Evolutionary conservation across 2,797 vertebrate species (phyloP).

Genomic region (Glossophaga mutica): DNA sequence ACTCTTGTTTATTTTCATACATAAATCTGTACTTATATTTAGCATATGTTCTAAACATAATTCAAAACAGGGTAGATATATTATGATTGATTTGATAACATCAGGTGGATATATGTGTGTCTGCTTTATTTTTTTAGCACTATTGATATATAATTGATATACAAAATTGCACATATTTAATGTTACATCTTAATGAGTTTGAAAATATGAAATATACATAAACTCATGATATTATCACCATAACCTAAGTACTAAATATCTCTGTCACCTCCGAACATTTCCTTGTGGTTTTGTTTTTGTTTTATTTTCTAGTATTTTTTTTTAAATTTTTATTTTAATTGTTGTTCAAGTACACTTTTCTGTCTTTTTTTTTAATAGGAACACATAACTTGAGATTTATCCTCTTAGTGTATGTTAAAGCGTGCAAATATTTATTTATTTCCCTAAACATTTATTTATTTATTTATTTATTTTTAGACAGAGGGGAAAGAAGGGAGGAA

Average conservation of each 20-base stretch:
- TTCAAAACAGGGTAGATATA: background rate
- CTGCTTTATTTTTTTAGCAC: background rate
- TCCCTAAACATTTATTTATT: too few relatives aligned
- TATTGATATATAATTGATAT: background rate
- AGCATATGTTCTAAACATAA: background rate
- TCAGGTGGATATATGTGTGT: background rate
- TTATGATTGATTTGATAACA: background rate
- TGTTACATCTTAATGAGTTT: background rate
- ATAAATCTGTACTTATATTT: background rate
- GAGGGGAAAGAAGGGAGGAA: too few relatives aligned
- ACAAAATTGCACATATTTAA: background rate
- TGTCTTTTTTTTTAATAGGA: background rate
- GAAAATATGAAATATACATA: background rate
- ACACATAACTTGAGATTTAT: background rate
- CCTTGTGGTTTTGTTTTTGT: background rate
- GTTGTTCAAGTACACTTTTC: too few relatives aligned
- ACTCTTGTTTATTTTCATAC: background rate
- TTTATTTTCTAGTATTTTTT: too few relatives aligned
- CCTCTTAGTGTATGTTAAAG: background rate
- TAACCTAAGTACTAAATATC: background rate
- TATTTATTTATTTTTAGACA: too few relatives aligned
- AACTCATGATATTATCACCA: background rate
- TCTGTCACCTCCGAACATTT: background rate
- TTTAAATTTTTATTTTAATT: too few relatives aligned
- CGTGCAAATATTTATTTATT: too few relatives aligned